Evolutionary conservation across 2,113 vertebrate genomes (phyloP).

Genomic region (Paracanthobrama guichenoti): DNA sequence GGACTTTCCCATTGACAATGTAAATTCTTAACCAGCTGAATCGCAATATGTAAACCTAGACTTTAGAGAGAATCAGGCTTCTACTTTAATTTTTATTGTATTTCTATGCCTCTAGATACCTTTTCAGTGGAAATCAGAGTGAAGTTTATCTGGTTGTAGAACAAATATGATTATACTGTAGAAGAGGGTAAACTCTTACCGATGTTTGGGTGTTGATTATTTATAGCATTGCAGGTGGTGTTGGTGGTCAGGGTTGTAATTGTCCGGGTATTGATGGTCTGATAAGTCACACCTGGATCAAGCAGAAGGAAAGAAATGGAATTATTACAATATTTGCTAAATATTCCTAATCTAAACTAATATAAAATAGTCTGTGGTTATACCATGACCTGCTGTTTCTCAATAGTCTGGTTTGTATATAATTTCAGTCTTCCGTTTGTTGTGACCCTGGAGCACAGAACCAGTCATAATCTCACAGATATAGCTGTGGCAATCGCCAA

Average conservation of each 20-base stretch:
- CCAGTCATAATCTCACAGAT: too few relatives aligned
- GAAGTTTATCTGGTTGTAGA: not conserved
- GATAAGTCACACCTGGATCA: not conserved
- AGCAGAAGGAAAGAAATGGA: not conserved
- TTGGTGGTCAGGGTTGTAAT: accelerated
- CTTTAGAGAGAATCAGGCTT: too few relatives aligned
- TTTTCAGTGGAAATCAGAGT: not conserved
- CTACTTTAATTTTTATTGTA: too few relatives aligned
- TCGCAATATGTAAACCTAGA: not conserved
- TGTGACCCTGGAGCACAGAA: not conserved
- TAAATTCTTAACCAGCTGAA: not conserved
- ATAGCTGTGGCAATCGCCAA: too few relatives aligned
- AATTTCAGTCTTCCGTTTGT: not conserved
- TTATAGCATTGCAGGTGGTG: not conserved
- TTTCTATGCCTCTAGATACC: too few relatives aligned
- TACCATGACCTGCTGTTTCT: not conserved
- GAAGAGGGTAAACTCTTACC: not conserved
- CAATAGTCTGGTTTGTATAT: not conserved
- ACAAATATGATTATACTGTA: not conserved
- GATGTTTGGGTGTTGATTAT: accelerated
- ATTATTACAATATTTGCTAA: not conserved
- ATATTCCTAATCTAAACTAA: not conserved
- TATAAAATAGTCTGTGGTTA: not conserved
- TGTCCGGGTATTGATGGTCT: not conserved
- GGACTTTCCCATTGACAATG: not conserved